These are phyloP conservation scores for Tauraco hartlaubi DNA, from an alignment of 2,797 vertebrate genomes.

Conservation along the genomic window DNA sequence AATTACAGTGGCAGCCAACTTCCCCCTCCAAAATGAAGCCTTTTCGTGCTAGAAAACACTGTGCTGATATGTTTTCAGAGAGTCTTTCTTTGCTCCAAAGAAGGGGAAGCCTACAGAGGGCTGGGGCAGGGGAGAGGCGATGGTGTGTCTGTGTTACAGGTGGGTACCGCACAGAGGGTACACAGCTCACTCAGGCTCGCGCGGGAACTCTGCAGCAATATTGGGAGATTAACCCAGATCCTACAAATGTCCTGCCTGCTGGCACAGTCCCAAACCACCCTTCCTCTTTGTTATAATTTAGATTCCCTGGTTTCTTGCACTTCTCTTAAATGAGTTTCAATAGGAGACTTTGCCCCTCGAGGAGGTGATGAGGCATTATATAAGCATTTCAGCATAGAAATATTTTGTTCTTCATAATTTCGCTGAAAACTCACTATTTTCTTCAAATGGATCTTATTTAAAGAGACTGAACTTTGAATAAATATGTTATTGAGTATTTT, in stretches of 20 bases:
- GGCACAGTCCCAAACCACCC: background rate
- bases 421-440: background rate
- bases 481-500: background rate
- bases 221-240: background rate
- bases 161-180: fast-evolving
- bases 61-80: background rate
- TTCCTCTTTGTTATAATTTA: background rate
- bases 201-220: background rate
- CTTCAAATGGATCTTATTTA: background rate
- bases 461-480: background rate
- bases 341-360: background rate
- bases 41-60: background rate
- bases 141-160: background rate
- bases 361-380: background rate
- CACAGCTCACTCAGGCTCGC: background rate
- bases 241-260: background rate
- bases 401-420: background rate
- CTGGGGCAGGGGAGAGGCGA: fast-evolving
- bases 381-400: background rate
- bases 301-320: background rate
- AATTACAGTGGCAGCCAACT: fast-evolving
- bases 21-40: background rate
- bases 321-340: background rate
- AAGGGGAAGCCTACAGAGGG: background rate
- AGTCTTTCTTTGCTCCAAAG: background rate